Evolutionary conservation across 1,140 invertebrate species (phyloP).

Genomic region (Charaxes varanes): DNA sequence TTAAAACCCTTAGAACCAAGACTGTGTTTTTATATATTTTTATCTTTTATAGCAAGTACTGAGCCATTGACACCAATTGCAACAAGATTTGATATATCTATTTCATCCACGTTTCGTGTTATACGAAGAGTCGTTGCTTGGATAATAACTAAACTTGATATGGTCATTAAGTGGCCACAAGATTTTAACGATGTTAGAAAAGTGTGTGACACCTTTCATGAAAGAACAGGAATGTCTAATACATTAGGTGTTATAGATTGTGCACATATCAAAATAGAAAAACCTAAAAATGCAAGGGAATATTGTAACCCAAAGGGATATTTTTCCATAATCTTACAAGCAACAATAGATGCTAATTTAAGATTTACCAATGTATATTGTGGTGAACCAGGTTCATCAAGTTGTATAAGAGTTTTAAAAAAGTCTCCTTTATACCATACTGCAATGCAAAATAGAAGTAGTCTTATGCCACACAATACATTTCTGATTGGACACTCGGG

Average conservation of each 20-base stretch:
- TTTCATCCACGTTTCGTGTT: slow-evolving; percentile 53
- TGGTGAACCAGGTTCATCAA: slow-evolving; percentile 46
- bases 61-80: slow-evolving; percentile 49
- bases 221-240: slow-evolving; percentile 39
- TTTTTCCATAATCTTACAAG: slow-evolving; percentile 48
- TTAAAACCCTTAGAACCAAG: slow-evolving; percentile 45
- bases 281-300: slow-evolving; percentile 45
- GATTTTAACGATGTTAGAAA: slow-evolving; percentile 31
- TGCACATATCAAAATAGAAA: slow-evolving; percentile 47
- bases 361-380: slow-evolving; percentile 45
- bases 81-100: slow-evolving; percentile 52
- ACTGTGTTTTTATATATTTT: slow-evolving; percentile 52
- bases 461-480: slow-evolving; percentile 42
- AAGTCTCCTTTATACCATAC: slow-evolving; percentile 26
- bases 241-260: slow-evolving; percentile 46
- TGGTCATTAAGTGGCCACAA: slow-evolving; percentile 46
- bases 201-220: slow-evolving; percentile 38
- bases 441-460: slow-evolving; percentile 32
- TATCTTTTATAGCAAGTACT: slow-evolving; percentile 45
- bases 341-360: slow-evolving; percentile 43
- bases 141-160: slow-evolving; percentile 50
- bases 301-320: slow-evolving; percentile 52
- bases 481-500: slow-evolving; percentile 45
- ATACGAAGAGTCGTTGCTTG: slow-evolving; percentile 46
- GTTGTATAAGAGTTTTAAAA: slow-evolving; percentile 34